Base-by-base conservation (phyloP, 1,140 invertebrate species). In the Wasmannia auropunctata region DNA sequence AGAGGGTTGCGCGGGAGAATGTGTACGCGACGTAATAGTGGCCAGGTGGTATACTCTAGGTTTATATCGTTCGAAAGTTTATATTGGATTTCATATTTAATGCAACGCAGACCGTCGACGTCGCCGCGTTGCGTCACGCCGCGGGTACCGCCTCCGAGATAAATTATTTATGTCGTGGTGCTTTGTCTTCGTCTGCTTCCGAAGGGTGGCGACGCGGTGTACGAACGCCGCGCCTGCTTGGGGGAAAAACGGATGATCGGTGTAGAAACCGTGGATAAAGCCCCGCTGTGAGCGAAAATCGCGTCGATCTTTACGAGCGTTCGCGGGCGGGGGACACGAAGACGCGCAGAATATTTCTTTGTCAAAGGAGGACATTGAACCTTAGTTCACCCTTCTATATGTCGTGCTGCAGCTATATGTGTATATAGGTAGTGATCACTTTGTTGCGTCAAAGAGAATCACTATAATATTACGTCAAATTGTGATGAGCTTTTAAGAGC, bases 1-100 rank as follows among this genome's bases (percentile, higher is more conserved):
- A 31, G 25, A 34, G 60, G 28, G 19, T 22, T 37, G n/a, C 54
- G 72, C 25, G 34, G 7, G n/a, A 19, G 8, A 63, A 25, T 8
- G 46, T 54, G 31, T 19, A 63, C 16, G 37, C 49, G 37, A 31
- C 1, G 11, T 7, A 63, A 60, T 28, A 77, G 75, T 10, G 37
- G 40, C 8, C 43, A 69, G 62, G 22, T 34, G 60, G 11, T 25
- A n/a, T n/a, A 49, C 14, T 72, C 25, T 40, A 43, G 54, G 40
- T 72, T 83, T 74, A 74, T 43, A 19, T 51, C 67, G 67, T 58
- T 76, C 54, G 51, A 72, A 93, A 93, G 83, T 93, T 93, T 93
- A 91, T 93, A 93, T 93, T 93, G 92, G 91, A 92, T 93, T 93
- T 93, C 92, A 93, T 93, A 92, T 93, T 93, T 93, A 92, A 93